Conservation (phyloP, 2,888 invertebrate genomes). For the Hipparchia semele region DNA sequence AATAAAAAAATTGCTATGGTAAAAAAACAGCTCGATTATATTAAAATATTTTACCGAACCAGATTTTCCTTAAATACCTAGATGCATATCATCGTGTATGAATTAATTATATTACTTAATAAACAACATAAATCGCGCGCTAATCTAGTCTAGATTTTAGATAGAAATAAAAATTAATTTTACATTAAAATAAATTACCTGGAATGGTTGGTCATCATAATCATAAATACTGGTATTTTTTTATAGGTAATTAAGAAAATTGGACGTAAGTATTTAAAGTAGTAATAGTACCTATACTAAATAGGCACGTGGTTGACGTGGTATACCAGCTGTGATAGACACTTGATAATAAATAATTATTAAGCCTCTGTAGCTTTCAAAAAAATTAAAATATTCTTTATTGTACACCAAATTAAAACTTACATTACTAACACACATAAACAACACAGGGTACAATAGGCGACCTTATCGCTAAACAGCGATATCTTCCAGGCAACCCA, state of each 20-base stretch:
- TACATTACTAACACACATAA: too few relatives aligned
- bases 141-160: not conserved
- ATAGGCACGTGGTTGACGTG: not conserved
- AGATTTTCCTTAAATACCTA: not conserved
- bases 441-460: too few relatives aligned
- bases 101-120: conserved; percentile 1
- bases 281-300: too few relatives aligned
- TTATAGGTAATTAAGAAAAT: not conserved
- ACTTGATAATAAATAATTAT: too few relatives aligned
- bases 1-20: too few relatives aligned
- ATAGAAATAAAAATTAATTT: conserved; percentile 1
- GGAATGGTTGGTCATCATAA: not conserved
- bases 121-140: not conserved
- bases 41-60: not conserved
- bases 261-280: not conserved
- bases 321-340: too few relatives aligned
- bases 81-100: not conserved
- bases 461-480: too few relatives aligned
- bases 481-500: too few relatives aligned
- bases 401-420: too few relatives aligned
- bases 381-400: too few relatives aligned
- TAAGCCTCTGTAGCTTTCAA: too few relatives aligned
- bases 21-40: not conserved
- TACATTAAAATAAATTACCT: not conserved
- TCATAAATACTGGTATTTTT: not conserved